phyloP scores from a whole-genome alignment of 2,797 vertebrate species.

The Gila robusta region DNA sequence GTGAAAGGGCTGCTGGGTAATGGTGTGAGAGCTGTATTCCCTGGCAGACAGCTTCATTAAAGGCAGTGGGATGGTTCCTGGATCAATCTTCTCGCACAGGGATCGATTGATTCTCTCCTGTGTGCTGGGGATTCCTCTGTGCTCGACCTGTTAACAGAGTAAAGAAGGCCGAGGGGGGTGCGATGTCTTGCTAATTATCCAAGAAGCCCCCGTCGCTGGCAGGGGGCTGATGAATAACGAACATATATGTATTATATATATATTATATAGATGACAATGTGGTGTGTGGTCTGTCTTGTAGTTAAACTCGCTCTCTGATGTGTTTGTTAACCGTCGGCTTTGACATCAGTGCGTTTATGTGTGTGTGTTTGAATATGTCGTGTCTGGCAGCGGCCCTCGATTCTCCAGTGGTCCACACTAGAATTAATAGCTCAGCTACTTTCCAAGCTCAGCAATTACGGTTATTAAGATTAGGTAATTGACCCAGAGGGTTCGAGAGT shows the following conservation, averaged over 20 bases:
- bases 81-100: conserved; percentile 61
- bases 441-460: conserved; percentile 64
- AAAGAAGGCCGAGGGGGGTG: conserved; percentile 14
- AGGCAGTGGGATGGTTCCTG: conserved; percentile 53
- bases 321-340: conserved; percentile 48
- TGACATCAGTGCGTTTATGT: conserved; percentile 56
- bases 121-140: conserved; percentile 52
- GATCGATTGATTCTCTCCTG: conserved; percentile 61
- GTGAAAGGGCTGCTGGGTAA: conserved; percentile 62
- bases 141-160: conserved; percentile 45
- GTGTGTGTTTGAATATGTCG: conserved; percentile 49
- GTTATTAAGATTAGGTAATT: conserved; percentile 69
- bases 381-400: conserved; percentile 55
- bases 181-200: conserved; percentile 54
- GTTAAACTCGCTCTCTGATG: conserved; percentile 19
- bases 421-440: conserved; percentile 70
- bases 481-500: conserved; percentile 62
- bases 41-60: conserved; percentile 67
- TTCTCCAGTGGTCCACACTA: conserved; percentile 61
- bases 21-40: conserved; percentile 63
- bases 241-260: neutral
- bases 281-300: conserved; percentile 13
- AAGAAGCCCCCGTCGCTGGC: conserved; percentile 29
- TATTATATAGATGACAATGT: conserved; percentile 18
- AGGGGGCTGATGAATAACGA: conserved; percentile 41